Evolutionary conservation across 2,888 invertebrate species (phyloP), one percentile per base, ranked within the genome.

Genomic region (Tinea pellionella): DNA sequence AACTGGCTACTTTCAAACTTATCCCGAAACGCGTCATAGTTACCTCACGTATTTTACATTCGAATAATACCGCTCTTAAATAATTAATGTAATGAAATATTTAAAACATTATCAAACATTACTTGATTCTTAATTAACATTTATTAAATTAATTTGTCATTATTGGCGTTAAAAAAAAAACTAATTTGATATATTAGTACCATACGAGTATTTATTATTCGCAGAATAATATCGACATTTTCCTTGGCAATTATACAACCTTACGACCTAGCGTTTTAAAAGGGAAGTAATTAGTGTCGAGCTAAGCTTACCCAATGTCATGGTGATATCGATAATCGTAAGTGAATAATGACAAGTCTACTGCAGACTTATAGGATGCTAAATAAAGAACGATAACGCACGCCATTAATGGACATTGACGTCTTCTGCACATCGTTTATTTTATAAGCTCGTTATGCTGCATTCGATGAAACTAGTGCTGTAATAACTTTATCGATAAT

Each of bases 381-480:
- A 75, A 79, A 79, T 78, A 78, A 75, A 77, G 72, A 77, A 75
- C 70, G 69, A 77, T 73, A 76, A 77, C 70, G 72, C 80, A 77
- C 70, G 72, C 80, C 77, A 71, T 78, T 77, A 78, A 80, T 76
- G 78, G 76, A 66, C 68, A 69, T 73, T 72, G 73, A 78, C 75
- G 73, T 80, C 80, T 78, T 78, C 74, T 68, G 69, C 65, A 69
- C 73, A 72, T 71, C 71, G 69, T 67, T 67, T 73, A 70, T 72
- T 30, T 57, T 32, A 32, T 57, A 57, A 57, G 53, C 24, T 4
- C 3, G 53, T 53, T 47, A 47, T 47, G 47, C 47, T 18, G 55
- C 29, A 15, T 8, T 29, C 12, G 12, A n/a, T 55, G 55, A 2
- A n/a, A 55, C 55, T 55, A 55, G 55, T 55, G 55, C 2, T 55